Evolutionary conservation across 2,888 invertebrate species (phyloP).

Genomic region (Dioctria rufipes): DNA sequence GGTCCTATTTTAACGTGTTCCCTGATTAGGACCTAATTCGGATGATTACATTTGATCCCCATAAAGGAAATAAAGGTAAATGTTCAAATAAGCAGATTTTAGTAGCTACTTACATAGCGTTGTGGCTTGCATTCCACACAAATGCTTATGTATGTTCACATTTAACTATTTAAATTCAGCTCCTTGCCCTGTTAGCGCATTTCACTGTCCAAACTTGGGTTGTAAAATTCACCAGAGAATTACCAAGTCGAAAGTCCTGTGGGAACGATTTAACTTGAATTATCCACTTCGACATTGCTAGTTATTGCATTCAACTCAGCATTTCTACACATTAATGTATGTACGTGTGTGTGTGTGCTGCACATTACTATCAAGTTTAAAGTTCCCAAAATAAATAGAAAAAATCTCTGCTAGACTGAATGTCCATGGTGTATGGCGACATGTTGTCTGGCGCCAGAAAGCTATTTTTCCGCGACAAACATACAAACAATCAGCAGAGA

Average conservation of each 20-base stretch:
- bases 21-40: too few relatives aligned
- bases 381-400: neutral
- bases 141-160: neutral
- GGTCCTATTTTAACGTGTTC: too few relatives aligned
- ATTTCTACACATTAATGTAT: conserved; percentile 2
- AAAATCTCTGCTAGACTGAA: conserved; percentile 33
- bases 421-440: conserved; percentile 52
- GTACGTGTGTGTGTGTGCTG: too few relatives aligned
- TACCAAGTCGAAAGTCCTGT: conserved; percentile 32
- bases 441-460: conserved; percentile 57
- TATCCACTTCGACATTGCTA: neutral
- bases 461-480: neutral
- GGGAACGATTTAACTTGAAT: conserved; percentile 25
- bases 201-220: neutral
- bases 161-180: neutral
- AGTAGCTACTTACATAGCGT: too few relatives aligned
- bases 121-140: too few relatives aligned
- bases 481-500: conserved; percentile 48
- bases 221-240: neutral
- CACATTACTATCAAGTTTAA: conserved; percentile 15
- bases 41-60: too few relatives aligned
- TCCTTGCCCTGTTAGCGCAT: neutral
- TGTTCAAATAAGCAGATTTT: too few relatives aligned
- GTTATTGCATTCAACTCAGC: conserved; percentile 37
- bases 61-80: too few relatives aligned